These are phyloP conservation scores for Helarctos malayanus DNA, from an alignment of 2,797 vertebrate genomes.

Conservation along the genomic window DNA sequence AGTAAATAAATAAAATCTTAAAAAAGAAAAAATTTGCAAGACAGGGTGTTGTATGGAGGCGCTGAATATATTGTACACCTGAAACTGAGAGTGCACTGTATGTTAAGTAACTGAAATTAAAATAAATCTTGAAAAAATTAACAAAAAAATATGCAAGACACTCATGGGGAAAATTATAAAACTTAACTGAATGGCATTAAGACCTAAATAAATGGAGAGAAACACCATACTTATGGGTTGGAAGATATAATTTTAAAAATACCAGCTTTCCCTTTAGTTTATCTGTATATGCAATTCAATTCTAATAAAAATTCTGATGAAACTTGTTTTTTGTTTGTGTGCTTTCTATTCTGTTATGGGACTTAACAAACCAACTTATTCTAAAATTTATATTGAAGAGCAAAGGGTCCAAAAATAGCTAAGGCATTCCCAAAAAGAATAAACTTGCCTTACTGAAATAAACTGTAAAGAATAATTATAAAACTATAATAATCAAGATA, in stretches of 20 bases:
- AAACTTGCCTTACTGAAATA: not conserved
- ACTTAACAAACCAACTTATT: not conserved
- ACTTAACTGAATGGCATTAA: not conserved
- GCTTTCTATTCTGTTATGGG: not conserved
- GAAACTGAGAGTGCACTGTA: not conserved
- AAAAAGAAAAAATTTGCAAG: slow-evolving; percentile 9
- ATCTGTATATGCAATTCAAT: not conserved
- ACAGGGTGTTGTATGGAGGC: not conserved
- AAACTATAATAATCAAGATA: not conserved
- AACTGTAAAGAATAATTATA: not conserved
- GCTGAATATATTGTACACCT: not conserved
- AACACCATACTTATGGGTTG: not conserved
- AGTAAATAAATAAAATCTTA: too few relatives aligned
- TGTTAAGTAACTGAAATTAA: not conserved
- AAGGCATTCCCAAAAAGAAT: not conserved
- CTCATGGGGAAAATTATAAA: slow-evolving; percentile 19
- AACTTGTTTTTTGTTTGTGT: not conserved
- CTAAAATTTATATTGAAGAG: not conserved
- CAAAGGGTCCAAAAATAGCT: not conserved
- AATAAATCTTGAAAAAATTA: not conserved
- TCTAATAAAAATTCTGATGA: not conserved
- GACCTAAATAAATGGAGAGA: not conserved
- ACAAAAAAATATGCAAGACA: not conserved
- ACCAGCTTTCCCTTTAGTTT: not conserved
- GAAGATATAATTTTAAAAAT: not conserved